Evolutionary conservation across 2,888 invertebrate genomes (phyloP).

Genomic region (Apamea sordens): DNA sequence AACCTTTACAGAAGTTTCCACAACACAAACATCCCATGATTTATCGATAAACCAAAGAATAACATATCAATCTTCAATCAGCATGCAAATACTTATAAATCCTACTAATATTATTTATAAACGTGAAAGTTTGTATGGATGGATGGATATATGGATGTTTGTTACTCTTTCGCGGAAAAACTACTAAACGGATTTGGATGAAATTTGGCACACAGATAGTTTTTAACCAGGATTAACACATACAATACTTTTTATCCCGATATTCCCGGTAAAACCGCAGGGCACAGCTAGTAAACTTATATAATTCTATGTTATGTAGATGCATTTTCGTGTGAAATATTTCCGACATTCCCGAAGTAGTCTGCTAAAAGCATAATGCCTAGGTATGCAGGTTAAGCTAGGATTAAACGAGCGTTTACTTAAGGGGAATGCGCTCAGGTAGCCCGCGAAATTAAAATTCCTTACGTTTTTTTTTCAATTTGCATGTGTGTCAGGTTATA

Average conservation of each 20-base stretch:
- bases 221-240: no score
- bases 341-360: constrained; percentile 1
- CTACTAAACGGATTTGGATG: no score
- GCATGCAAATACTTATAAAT: constrained; percentile 8
- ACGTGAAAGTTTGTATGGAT: no score
- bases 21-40: constrained; percentile 8
- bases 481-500: no score
- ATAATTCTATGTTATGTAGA: neutral
- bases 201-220: no score
- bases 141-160: no score
- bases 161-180: no score
- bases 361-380: constrained; percentile 11
- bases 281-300: neutral
- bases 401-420: constrained; percentile 35
- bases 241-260: no score
- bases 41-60: constrained; percentile 22
- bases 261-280: no score
- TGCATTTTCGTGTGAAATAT: constrained; percentile 19
- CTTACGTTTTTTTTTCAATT: neutral
- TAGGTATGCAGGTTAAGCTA: constrained; percentile 33
- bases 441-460: neutral
- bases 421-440: neutral
- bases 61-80: constrained; percentile 31
- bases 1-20: neutral
- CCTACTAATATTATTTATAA: no score